Base-by-base conservation (phyloP, 2,888 invertebrate species). In the Dermolepida albohirtum region DNA sequence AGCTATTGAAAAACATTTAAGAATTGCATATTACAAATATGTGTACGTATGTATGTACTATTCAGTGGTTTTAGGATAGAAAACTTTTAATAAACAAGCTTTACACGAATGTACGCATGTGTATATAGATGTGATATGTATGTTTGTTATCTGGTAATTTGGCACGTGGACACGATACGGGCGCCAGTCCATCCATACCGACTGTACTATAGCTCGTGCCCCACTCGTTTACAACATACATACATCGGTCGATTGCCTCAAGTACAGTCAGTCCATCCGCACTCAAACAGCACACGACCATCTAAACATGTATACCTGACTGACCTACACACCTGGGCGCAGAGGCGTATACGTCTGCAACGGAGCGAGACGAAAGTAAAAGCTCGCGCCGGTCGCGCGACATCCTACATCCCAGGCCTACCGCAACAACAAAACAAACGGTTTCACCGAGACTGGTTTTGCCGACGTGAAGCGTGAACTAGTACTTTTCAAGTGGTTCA, bases 101-200 rank as follows among this genome's bases (percentile, higher is more conserved):
- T 1, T 10, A 41, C 2, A 44, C n/a, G 8, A 2, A 17, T 8
- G 11, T 22, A 50, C n/a, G 2, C 22, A 17, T 10, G 22, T 10
- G 16, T 10, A 50, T 10, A 27, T 50, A 50, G 10, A 27, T 17
- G 22, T 22, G 17, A 50, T 17, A 40, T 27, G 41, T 59, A 29
- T 29, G 29, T 29, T 44, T 39, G 55, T 54, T 64, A 63, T 67
- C 67, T 54, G 50, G 66, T 50, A 54, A 67, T 67, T 67, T 67
- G 67, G 67, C 67, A 67, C 67, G 67, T 67, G 67, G 59, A 67
- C 63, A 67, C 43, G 54, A 67, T 67, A 64, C 67, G 67, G 67
- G 67, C 67, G 59, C 55, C 63, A 59, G 44, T 14, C 47, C 16
- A 34, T 34, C 47, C 16, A 44, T 44, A 44, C 44, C 44, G 27